These are phyloP conservation scores for Aphaenogaster rudis DNA, from an alignment of 1,140 invertebrate species.

Conservation along the genomic window DNA sequence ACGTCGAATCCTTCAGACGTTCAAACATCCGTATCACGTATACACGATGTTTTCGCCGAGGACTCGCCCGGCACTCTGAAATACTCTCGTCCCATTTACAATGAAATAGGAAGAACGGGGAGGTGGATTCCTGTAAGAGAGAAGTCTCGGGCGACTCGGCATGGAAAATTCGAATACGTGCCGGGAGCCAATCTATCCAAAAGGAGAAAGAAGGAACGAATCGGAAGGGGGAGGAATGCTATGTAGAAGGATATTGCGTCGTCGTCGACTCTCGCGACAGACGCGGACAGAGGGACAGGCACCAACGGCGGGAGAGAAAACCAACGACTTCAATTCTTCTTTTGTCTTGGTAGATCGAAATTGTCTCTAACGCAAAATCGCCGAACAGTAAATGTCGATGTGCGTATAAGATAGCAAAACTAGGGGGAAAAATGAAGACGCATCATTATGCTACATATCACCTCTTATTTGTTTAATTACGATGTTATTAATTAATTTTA, in stretches of 20 bases:
- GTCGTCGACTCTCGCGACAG: constrained; percentile 36
- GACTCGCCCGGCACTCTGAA: neutral
- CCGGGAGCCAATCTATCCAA: constrained; percentile 69
- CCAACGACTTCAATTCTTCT: constrained; percentile 10
- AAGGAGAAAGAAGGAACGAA: constrained; percentile 44
- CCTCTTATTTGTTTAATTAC: neutral
- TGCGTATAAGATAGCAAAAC: neutral
- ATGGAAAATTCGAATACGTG: constrained; percentile 71
- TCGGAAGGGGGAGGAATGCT: constrained; percentile 47
- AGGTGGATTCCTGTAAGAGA: constrained; percentile 33
- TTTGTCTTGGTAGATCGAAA: constrained; percentile 19
- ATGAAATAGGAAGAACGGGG: constrained; percentile 7
- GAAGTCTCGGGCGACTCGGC: constrained; percentile 39
- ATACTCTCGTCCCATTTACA: constrained; percentile 23
- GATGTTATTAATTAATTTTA: neutral
- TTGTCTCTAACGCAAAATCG: constrained; percentile 7
- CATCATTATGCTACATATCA: neutral
- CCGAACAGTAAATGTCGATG: constrained; percentile 13
- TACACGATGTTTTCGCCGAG: constrained; percentile 30
- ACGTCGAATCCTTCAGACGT: neutral
- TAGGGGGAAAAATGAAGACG: neutral
- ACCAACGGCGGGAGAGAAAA: neutral
- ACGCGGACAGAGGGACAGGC: constrained; percentile 17
- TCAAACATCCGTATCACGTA: constrained; percentile 24
- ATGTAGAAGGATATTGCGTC: constrained; percentile 67